Evolutionary conservation across 2,888 invertebrate genomes (phyloP).

Genomic region (Gisinianus flammeolus): DNA sequence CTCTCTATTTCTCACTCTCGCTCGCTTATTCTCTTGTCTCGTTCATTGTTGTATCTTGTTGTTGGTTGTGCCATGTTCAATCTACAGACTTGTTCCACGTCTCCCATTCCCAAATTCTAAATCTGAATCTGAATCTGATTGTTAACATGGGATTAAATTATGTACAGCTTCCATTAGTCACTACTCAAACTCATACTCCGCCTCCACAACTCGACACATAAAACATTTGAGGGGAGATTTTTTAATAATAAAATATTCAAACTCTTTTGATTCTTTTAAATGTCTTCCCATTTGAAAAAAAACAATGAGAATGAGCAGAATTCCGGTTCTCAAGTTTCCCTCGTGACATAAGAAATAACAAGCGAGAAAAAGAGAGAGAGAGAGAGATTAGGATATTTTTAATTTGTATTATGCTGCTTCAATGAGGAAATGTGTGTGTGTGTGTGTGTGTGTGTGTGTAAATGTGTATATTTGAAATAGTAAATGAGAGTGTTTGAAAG

Average conservation of each 20-base stretch:
- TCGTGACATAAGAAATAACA: neutral
- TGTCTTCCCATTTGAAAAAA: too few species aligned
- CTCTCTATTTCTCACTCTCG: neutral
- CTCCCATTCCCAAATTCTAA: neutral
- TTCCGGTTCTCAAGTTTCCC: too few species aligned
- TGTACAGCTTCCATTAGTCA: neutral
- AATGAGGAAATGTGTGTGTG: neutral
- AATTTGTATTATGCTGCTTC: neutral
- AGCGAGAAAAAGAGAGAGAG: neutral
- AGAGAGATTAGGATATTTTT: neutral
- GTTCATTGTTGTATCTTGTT: neutral
- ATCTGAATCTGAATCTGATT: too few species aligned
- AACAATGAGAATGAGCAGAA: too few species aligned
- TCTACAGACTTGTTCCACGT: neutral
- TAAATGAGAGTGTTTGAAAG: too few species aligned
- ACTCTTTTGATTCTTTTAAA: too few species aligned
- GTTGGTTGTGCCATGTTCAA: neutral
- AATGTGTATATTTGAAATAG: too few species aligned
- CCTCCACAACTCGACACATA: too few species aligned
- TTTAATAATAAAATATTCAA: too few species aligned
- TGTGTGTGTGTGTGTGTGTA: too few species aligned
- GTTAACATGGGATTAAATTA: neutral
- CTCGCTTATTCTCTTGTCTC: neutral
- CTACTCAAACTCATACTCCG: neutral
- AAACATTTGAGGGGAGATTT: too few species aligned